A percentile compares a stretch with the other conserved stretches of the same genome.
These are phyloP conservation scores for Leptopilina drosophilae DNA, from an alignment of 2,888 invertebrate genomes.

Conservation along the genomic window DNA sequence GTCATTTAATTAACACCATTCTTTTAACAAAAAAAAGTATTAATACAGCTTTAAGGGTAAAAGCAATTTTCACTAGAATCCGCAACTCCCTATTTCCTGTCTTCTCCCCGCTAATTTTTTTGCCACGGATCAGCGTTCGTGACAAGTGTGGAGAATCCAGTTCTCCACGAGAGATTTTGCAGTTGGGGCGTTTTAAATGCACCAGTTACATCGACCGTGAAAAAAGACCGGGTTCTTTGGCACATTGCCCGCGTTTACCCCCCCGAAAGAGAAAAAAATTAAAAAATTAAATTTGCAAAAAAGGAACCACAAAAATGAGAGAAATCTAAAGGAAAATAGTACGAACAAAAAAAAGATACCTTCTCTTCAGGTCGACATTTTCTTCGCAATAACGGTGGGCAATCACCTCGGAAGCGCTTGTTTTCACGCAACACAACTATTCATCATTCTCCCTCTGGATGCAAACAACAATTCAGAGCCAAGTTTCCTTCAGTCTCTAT, in stretches of 20 bases:
- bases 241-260: not conserved
- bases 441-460: constrained; percentile 32
- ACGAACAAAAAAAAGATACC: not conserved
- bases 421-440: constrained; percentile 35
- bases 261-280: no score
- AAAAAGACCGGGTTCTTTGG: constrained; percentile 35
- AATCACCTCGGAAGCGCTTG: constrained; percentile 24
- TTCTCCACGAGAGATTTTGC: constrained; percentile 21
- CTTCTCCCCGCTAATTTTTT: constrained; percentile 14
- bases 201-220: constrained; percentile 33
- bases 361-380: constrained; percentile 15
- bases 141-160: constrained; percentile 32
- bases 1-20: constrained; percentile 23
- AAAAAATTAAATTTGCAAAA: not conserved
- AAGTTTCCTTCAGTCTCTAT: constrained; percentile 23
- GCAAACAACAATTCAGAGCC: constrained; percentile 23
- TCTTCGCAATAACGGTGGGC: not conserved
- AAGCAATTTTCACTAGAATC: constrained; percentile 9
- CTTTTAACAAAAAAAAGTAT: not conserved
- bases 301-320: not conserved
- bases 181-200: constrained; percentile 29
- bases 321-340: constrained; percentile 3
- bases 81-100: constrained; percentile 5
- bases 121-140: constrained; percentile 6
- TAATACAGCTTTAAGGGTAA: constrained; percentile 18